Conservation (phyloP, 2,113 vertebrate species). For the Irena cyanogastra region DNA sequence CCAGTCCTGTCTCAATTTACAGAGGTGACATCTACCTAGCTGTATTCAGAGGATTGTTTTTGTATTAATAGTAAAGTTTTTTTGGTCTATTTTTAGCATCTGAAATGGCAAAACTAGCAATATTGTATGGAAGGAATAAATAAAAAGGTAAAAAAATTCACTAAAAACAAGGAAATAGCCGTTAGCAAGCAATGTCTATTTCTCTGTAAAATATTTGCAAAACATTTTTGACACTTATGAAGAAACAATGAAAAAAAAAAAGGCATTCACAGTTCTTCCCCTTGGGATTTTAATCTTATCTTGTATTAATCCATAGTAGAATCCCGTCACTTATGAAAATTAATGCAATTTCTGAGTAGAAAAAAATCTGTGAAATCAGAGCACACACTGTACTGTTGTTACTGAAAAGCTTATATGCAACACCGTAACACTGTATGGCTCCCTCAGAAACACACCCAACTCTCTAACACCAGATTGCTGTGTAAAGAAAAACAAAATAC, state of each 20-base stretch:
- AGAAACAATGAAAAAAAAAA: neutral
- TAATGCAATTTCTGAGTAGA: neutral
- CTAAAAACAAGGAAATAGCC: neutral
- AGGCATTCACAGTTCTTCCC: neutral
- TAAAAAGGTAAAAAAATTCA: neutral
- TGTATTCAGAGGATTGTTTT: neutral
- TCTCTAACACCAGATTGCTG: neutral
- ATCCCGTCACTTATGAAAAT: neutral
- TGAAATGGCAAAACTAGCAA: neutral
- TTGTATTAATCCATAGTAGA: neutral
- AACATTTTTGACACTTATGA: neutral
- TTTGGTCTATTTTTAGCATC: neutral
- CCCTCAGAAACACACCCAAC: neutral
- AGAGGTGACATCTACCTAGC: neutral
- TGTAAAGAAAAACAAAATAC: neutral
- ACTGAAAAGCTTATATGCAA: neutral
- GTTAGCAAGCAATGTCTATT: neutral
- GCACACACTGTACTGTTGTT: neutral
- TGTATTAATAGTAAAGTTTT: neutral
- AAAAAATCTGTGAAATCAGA: neutral
- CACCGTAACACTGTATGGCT: neutral
- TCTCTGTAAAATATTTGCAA: neutral
- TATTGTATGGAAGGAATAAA: neutral
- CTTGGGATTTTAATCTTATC: neutral
- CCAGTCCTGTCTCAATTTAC: neutral